phyloP scores from a whole-genome alignment of 2,113 vertebrate genomes.

The Amia ocellicauda region DNA sequence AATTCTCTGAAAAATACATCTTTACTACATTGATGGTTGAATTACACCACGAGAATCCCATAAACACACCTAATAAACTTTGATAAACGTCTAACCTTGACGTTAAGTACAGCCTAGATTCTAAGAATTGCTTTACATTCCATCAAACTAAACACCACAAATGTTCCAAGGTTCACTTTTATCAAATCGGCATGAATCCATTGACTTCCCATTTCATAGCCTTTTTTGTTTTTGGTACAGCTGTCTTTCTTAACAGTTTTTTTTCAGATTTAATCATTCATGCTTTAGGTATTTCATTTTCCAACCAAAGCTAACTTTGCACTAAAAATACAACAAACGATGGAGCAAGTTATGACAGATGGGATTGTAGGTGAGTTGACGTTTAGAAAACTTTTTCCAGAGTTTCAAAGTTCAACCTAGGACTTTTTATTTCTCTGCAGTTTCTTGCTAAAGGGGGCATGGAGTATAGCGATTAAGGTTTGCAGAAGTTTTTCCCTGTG shows the following conservation, averaged over 20 bases:
- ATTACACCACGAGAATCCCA: not conserved
- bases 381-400: no score
- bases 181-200: not conserved
- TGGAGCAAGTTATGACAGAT: no score
- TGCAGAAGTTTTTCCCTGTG: no score
- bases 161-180: conserved; percentile 8
- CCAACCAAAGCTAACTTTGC: not conserved
- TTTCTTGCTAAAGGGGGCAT: no score
- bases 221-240: not conserved
- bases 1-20: not conserved
- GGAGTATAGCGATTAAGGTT: no score
- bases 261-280: conserved; percentile 2
- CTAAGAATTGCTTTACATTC: not conserved
- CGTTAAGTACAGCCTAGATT: not conserved
- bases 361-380: no score
- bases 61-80: not conserved
- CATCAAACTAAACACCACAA: not conserved
- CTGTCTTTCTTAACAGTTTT: not conserved
- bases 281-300: not conserved
- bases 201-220: not conserved
- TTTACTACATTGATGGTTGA: not conserved
- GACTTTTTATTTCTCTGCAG: no score
- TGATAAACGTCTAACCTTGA: not conserved
- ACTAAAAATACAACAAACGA: no score
- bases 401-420: no score